Percentiles rank a stretch among this genome's conserved stretches.
Conservation (phyloP, 2,888 invertebrate genomes). For the Drosophila kanekoi region DNA sequence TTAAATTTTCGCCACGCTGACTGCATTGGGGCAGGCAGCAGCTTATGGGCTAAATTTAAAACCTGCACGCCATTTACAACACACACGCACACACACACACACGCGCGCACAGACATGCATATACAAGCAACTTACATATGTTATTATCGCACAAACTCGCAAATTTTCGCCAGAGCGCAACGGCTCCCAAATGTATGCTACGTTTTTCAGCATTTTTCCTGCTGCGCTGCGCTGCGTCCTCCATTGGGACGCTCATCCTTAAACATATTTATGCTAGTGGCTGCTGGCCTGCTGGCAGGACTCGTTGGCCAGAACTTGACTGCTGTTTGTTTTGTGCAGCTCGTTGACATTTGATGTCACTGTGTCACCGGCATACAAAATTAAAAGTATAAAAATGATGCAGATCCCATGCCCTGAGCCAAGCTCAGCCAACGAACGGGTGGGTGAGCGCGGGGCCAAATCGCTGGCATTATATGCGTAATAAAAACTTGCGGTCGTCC, state of each 20-base stretch:
- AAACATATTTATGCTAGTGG: slow-evolving; percentile 62
- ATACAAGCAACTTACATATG: slow-evolving; percentile 75
- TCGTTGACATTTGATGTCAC: slow-evolving; percentile 81
- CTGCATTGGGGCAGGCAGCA: slow-evolving; percentile 32
- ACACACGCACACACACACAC: slow-evolving; percentile 12
- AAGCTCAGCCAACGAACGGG: slow-evolving; percentile 2
- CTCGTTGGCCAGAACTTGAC: slow-evolving; percentile 29
- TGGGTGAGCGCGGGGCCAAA: slow-evolving; percentile 39
- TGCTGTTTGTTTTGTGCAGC: slow-evolving; percentile 74
- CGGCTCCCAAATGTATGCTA: slow-evolving; percentile 77
- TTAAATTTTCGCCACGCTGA: slow-evolving; percentile 48
- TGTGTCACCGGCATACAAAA: slow-evolving; percentile 79
- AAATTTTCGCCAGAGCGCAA: slow-evolving; percentile 73
- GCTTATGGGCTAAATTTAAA: slow-evolving; percentile 75
- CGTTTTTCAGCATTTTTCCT: slow-evolving; percentile 68
- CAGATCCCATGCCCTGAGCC: slow-evolving; percentile 37
- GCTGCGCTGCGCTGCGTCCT: slow-evolving; percentile 42
- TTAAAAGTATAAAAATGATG: slow-evolving; percentile 80
- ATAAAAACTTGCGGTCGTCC: slow-evolving; percentile 77
- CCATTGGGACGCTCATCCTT: slow-evolving; percentile 69
- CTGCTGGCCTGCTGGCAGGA: slow-evolving; percentile 23
- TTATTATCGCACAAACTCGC: slow-evolving; percentile 80
- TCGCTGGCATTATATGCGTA: slow-evolving; percentile 79
- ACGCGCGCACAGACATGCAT: slow-evolving; percentile 12
- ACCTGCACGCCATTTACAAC: slow-evolving; percentile 47